A percentile compares a stretch with the other conserved stretches of the same genome.
phyloP scores from a whole-genome alignment of 2,888 invertebrate species.

The Eretmocerus hayati region DNA sequence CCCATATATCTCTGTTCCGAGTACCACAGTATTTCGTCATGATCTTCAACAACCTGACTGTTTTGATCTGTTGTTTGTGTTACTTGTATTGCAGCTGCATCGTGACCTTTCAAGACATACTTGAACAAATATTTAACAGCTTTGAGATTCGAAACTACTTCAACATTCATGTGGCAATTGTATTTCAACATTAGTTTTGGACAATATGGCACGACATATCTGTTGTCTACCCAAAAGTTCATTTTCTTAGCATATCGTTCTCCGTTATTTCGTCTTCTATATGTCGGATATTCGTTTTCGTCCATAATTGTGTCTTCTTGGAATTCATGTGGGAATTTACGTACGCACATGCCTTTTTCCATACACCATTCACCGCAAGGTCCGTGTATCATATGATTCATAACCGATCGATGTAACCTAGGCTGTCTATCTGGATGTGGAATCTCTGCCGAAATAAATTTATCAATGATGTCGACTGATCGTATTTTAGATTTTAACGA shows the following conservation, averaged over 20 bases:
- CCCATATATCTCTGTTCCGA: too few species aligned
- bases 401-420: conserved; percentile 30
- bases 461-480: conserved; percentile 3
- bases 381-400: conserved; percentile 36
- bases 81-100: conserved; percentile 19
- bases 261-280: conserved; percentile 22
- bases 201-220: conserved; percentile 33
- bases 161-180: conserved; percentile 32
- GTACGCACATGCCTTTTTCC: neutral
- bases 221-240: conserved; percentile 28
- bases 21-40: too few species aligned
- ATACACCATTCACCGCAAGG: too few species aligned
- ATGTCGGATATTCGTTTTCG: too few species aligned
- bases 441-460: conserved; percentile 32
- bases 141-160: conserved; percentile 28
- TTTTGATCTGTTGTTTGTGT: neutral
- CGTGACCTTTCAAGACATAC: conserved; percentile 31
- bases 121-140: too few species aligned
- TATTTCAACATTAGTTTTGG: conserved; percentile 22
- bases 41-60: too few species aligned
- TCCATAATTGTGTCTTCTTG: conserved; percentile 25
- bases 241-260: conserved; percentile 6
- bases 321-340: neutral
- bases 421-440: conserved; percentile 27
- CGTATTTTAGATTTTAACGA: conserved; percentile 19